These are phyloP conservation scores for Drosophila robusta DNA, from an alignment of 2,888 invertebrate genomes.

Conservation along the genomic window DNA sequence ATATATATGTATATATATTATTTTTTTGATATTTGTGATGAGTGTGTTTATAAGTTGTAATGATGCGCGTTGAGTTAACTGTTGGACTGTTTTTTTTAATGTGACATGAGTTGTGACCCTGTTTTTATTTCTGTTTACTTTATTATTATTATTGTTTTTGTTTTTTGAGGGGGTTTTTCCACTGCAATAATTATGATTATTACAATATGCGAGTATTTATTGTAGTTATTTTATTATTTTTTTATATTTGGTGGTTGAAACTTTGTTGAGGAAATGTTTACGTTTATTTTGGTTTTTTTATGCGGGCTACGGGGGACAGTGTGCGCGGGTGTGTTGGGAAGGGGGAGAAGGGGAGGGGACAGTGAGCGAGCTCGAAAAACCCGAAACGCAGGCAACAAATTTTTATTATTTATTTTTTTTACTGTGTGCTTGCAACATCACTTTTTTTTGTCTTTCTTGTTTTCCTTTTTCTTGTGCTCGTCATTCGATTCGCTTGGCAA, in stretches of 20 bases:
- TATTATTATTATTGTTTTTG: conserved; percentile 12
- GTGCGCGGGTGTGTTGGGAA: background rate
- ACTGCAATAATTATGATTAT: conserved; percentile 47
- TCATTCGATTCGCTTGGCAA: conserved; percentile 59
- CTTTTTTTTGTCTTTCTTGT: conserved; percentile 13
- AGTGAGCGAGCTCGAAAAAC: conserved; percentile 1
- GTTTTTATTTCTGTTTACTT: conserved; percentile 24
- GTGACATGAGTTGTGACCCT: conserved; percentile 48
- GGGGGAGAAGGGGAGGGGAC: too few species aligned
- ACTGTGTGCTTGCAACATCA: conserved; percentile 57
- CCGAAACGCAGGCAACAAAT: conserved; percentile 36
- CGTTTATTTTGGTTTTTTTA: conserved; percentile 19
- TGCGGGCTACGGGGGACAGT: conserved; percentile 33
- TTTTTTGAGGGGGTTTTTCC: conserved; percentile 34
- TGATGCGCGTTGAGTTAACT: background rate
- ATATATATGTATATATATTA: background rate
- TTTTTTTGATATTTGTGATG: background rate
- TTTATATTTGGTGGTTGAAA: conserved; percentile 15
- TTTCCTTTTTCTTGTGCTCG: conserved; percentile 24
- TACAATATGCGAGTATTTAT: conserved; percentile 37
- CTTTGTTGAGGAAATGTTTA: conserved; percentile 16
- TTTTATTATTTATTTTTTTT: conserved; percentile 30
- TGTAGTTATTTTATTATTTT: conserved; percentile 23
- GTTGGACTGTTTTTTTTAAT: conserved; percentile 8
- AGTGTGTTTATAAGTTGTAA: conserved; percentile 21